Evolutionary conservation across 1,140 invertebrate species (phyloP), one percentile per base, ranked within the genome.

Genomic region (Phocides pigmalion): DNA sequence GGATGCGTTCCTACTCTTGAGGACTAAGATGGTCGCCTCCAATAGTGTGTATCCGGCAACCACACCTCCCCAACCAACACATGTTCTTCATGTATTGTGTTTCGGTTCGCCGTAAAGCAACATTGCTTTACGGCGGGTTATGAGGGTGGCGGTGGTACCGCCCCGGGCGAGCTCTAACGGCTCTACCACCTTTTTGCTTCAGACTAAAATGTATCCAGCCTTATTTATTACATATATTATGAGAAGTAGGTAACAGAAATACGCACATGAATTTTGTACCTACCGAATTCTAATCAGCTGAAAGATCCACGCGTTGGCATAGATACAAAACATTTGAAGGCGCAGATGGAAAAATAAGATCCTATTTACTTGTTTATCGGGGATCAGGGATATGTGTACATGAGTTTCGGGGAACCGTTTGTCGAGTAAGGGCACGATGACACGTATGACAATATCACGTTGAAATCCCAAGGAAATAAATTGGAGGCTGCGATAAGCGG

Each of bases 401-500:
- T 46, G 42, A 47, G 17, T 47, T 59, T 46, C 17, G 49, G 66
- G 58, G 59, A 71, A 62, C 69, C 41, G 62, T 62, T 64, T 54
- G 63, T 62, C 62, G 62, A 50, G 58, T 69, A 51, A 37, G 56
- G 54, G 68, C 66, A 53, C 64, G 64, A 76, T 81, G 81, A 80
- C 76, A 84, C 67, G 73, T 68, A 76, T 80, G 83, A 83, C 80
- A 79, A 79, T 78, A 82, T 86, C 77, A 80, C 76, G 78, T 77
- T 72, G 62, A 76, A 82, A 84, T 83, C 79, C 84, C 71, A 61
- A 68, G 69, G 77, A 87, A 85, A 90, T 89, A 90, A 90, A 90
- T 90, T 87, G 81, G 76, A 81, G 70, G 64, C 66, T 66, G 72
- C 79, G 86, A 89, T 89, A 89, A 89, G 88, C 87, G 86, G 72